Base-by-base conservation (phyloP, 2,113 vertebrate genomes). In the Eurypyga helias region DNA sequence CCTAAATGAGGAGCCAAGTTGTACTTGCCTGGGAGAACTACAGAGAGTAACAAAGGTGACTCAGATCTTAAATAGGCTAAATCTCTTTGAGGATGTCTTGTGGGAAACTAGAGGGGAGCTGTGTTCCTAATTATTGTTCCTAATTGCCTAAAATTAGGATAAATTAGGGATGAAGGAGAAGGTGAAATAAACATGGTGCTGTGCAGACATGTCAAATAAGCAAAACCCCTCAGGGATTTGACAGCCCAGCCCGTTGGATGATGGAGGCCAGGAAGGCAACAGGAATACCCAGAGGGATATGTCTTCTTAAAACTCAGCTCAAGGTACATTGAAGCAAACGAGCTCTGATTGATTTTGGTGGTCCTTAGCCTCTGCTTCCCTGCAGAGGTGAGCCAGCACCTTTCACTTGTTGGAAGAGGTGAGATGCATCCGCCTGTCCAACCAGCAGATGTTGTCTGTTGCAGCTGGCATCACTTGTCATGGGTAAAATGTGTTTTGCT, bases 91-190 rank as follows among this genome's bases (percentile, higher is more conserved):
- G 17, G 14, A 25, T 73, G 33, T 41, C 51, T 65, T 31, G 10
- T 57, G 36, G 83, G 15, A 93, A 92, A 57, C 23, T 65, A 25
- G 17, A 80, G 31, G 13, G 13, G 5, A 78, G 3, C 12, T 70
- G 3, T 34, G 17, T 38, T 83, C 24, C 45, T 83, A 88, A 52
- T 69, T 79, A 65, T 65, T 62, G 20, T 17, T 69, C 28, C 41
- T 86, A 87, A 75, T 38, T 94, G 46, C 6, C 24, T 62, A 75
- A 81, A 94, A 93, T 70, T 58, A 75, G 31, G 33, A 77, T 24
- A 83, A 92, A 26, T 78, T 75, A 73, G 26, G 20, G 17, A 33
- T 45, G 38, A 70, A 92, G 75, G 11, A 83, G 9, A 34, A 34
- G 26, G 24, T 71, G 69, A 84, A 94, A 64, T 61, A 84, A 79